phyloP scores from a whole-genome alignment of 92 coral and sea anemone genomes.

The Parazoanthus swiftii region DNA sequence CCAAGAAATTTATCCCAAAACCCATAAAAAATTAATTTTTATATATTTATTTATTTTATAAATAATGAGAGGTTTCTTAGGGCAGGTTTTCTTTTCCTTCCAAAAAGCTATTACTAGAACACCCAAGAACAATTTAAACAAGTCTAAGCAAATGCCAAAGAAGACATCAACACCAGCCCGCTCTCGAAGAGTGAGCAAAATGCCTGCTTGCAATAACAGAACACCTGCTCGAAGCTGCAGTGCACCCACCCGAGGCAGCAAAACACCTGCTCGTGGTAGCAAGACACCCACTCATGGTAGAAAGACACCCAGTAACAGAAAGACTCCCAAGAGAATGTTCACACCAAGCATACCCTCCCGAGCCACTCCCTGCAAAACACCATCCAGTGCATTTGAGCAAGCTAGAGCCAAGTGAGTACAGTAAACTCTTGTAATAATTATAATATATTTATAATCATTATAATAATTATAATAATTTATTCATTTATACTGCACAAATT shows the following conservation, averaged over 20 bases:
- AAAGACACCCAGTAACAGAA: constrained; percentile 55
- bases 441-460: too few species aligned
- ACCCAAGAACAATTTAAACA: constrained; percentile 36
- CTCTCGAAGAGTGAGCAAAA: too few species aligned
- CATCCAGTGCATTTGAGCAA: constrained; percentile 84
- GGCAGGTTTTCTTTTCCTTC: neutral
- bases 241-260: neutral
- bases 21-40: too few species aligned
- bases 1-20: too few species aligned
- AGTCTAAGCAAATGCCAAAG: constrained; percentile 8
- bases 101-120: constrained; percentile 31
- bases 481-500: too few species aligned
- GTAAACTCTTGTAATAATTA: neutral
- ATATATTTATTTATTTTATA: too few species aligned
- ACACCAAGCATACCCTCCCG: constrained; percentile 91
- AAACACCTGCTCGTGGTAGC: constrained; percentile 38
- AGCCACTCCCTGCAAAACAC: constrained; percentile 87
- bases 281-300: constrained; percentile 10
- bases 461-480: too few species aligned
- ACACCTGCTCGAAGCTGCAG: constrained; percentile 38
- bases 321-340: constrained; percentile 50
- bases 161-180: too few species aligned
- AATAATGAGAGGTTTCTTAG: too few species aligned
- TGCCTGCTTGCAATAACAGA: neutral
- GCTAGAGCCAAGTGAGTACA: constrained; percentile 85